phyloP scores from a whole-genome alignment of 2,113 vertebrate species.

The Epinephelus cyanopodus region DNA sequence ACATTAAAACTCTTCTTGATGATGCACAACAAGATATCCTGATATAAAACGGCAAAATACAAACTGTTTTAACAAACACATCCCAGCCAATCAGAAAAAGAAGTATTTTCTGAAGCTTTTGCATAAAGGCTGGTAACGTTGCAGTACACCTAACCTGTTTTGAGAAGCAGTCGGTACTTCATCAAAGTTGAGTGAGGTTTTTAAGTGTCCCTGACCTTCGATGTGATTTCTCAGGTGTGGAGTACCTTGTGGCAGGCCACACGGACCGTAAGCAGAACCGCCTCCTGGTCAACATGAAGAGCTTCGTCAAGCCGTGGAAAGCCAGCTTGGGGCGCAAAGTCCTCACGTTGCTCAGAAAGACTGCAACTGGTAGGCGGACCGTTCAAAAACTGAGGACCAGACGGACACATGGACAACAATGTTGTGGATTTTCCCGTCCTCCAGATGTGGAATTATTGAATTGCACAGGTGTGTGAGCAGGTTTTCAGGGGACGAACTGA shows the following conservation, averaged over 20 bases:
- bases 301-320: slow-evolving; percentile 96
- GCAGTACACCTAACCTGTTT: neutral
- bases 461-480: slow-evolving; percentile 7
- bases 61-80: neutral
- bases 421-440: slow-evolving; percentile 27
- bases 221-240: slow-evolving; percentile 83
- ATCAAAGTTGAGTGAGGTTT: neutral
- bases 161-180: neutral
- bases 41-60: neutral
- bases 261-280: slow-evolving; percentile 89
- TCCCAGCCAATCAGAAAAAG: neutral
- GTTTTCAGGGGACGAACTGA: slow-evolving; percentile 11
- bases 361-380: slow-evolving; percentile 86
- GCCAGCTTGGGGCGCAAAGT: slow-evolving; percentile 92
- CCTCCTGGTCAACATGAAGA: slow-evolving; percentile 97
- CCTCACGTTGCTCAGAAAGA: slow-evolving; percentile 90
- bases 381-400: neutral
- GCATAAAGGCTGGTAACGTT: neutral
- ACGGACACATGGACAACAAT: slow-evolving; percentile 32
- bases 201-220: neutral
- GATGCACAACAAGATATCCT: no score
- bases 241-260: slow-evolving; percentile 96
- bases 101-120: neutral
- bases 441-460: slow-evolving; percentile 44
- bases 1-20: neutral